Evolutionary conservation across 1,140 invertebrate species (phyloP).

Genomic region (Ips nitidus): DNA sequence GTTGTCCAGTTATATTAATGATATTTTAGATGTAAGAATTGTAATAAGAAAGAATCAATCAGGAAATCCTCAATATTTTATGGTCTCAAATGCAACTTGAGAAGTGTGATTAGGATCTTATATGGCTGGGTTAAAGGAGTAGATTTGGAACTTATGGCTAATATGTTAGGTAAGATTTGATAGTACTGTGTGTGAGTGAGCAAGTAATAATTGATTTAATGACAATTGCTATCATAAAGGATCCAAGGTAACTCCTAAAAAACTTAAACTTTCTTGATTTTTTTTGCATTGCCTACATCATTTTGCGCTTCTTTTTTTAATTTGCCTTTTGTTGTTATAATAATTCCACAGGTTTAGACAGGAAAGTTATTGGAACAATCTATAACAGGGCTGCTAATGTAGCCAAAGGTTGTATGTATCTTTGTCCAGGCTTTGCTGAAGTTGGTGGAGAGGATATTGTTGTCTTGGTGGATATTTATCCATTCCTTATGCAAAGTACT

Average conservation of each 20-base stretch:
- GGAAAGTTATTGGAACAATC: slow-evolving; percentile 19
- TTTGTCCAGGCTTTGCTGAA: slow-evolving; percentile 15
- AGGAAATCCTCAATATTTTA: slow-evolving; percentile 56
- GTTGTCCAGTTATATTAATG: too few species aligned
- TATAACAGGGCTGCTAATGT: slow-evolving; percentile 30
- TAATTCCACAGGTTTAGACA: slow-evolving; percentile 17
- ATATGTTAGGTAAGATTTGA: slow-evolving; percentile 39
- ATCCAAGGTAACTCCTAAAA: not conserved
- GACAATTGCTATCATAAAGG: not conserved
- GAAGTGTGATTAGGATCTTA: slow-evolving; percentile 54
- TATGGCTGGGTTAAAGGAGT: slow-evolving; percentile 56
- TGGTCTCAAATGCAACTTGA: slow-evolving; percentile 56
- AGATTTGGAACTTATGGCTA: slow-evolving; percentile 48
- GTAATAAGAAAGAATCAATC: slow-evolving; percentile 53
- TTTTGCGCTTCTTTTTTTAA: not conserved
- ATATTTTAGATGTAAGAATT: slow-evolving; percentile 47
- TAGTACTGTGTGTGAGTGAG: not conserved
- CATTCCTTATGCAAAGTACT: slow-evolving; percentile 4
- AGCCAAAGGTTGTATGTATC: slow-evolving; percentile 13
- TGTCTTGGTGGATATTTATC: slow-evolving; percentile 30
- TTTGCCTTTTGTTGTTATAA: not conserved
- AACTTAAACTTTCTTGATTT: not conserved
- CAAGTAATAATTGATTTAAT: not conserved
- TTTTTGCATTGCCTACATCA: not conserved
- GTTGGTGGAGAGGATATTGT: slow-evolving; percentile 22